Evolutionary conservation across 2,888 invertebrate species (phyloP).

Genomic region (Saturnia japonica): DNA sequence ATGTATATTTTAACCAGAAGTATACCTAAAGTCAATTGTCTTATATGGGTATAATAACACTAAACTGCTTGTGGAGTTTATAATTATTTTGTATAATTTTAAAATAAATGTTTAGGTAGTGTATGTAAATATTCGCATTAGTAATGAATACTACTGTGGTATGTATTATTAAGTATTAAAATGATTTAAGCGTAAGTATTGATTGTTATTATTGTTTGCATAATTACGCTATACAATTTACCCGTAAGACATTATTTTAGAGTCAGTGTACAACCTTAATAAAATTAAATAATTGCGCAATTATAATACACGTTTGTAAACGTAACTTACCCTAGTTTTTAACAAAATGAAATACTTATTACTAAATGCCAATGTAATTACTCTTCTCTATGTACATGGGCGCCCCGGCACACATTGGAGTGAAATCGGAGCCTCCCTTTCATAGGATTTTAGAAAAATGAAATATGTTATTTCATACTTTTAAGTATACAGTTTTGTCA

Average conservation of each 20-base stretch:
- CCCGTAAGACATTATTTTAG: neutral
- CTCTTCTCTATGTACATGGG: neutral
- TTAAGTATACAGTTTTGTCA: no score
- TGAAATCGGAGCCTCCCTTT: no score
- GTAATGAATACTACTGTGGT: neutral
- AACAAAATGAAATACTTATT: neutral
- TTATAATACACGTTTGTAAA: neutral
- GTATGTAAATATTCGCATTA: neutral
- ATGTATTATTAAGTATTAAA: neutral
- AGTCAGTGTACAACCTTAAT: neutral
- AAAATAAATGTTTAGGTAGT: neutral
- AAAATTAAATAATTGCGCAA: no score
- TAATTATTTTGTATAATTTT: neutral
- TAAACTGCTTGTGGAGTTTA: neutral
- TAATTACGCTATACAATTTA: neutral
- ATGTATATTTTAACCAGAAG: neutral
- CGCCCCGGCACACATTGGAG: no score
- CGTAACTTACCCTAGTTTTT: neutral
- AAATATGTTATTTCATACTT: no score
- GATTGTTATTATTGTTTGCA: neutral
- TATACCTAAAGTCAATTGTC: constrained; percentile 11
- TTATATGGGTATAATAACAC: neutral
- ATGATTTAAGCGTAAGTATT: neutral
- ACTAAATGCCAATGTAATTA: neutral
- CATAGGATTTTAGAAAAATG: no score